phyloP scores from a whole-genome alignment of 2,888 invertebrate species.

The Phortica magna region DNA sequence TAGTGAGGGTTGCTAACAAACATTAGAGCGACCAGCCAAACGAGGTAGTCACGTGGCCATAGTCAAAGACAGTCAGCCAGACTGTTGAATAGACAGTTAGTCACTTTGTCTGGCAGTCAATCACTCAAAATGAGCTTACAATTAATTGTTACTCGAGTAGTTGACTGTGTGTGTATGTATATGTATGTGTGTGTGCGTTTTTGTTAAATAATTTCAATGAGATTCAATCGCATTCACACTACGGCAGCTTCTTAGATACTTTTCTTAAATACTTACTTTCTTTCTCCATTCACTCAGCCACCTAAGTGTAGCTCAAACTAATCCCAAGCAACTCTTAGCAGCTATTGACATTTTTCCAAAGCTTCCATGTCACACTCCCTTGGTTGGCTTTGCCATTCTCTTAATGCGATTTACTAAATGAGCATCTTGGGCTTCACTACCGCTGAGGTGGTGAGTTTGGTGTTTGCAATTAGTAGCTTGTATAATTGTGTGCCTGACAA shows the following conservation, averaged over 20 bases:
- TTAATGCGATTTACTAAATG: conserved; percentile 28
- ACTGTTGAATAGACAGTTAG: background rate
- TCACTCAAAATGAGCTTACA: conserved; percentile 61
- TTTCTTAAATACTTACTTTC: background rate
- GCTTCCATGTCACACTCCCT: background rate
- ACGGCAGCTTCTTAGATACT: background rate
- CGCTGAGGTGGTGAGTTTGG: conserved; percentile 23
- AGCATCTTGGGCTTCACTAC: conserved; percentile 37
- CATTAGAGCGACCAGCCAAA: too few relatives aligned
- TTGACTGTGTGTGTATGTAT: conserved; percentile 27
- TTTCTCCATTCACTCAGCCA: background rate
- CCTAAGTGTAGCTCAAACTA: background rate
- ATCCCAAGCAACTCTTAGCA: conserved; percentile 17
- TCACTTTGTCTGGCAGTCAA: conserved; percentile 16
- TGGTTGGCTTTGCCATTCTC: background rate
- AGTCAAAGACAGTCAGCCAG: background rate
- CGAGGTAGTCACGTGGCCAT: background rate
- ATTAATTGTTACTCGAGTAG: conserved; percentile 62
- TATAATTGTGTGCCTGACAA: conserved; percentile 55
- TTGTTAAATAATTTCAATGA: conserved; percentile 27
- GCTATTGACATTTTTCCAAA: conserved; percentile 26
- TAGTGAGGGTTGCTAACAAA: background rate
- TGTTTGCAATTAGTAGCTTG: conserved; percentile 62
- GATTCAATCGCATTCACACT: background rate
- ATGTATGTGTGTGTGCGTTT: background rate